These are phyloP conservation scores for Papilio dardanus DNA, from an alignment of 1,140 invertebrate species.

Conservation along the genomic window DNA sequence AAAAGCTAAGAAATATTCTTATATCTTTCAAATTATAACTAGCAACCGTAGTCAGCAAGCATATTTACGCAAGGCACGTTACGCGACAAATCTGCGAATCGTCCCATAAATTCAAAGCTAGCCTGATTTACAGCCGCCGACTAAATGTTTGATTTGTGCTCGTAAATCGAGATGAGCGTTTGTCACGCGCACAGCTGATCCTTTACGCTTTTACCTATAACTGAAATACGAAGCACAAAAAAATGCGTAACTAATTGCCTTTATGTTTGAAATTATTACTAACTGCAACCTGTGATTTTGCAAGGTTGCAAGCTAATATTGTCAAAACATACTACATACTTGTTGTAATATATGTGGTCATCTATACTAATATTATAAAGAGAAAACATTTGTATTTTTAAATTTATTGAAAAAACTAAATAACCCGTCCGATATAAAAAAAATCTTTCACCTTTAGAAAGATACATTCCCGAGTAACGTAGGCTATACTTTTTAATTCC, in stretches of 20 bases:
- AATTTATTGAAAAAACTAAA: no score
- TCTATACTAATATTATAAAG: no score
- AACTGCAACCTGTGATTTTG: background rate
- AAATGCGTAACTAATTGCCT: background rate
- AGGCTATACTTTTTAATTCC: no score
- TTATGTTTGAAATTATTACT: background rate
- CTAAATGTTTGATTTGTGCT: slow-evolving; percentile 81
- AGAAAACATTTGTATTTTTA: no score
- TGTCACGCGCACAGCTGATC: slow-evolving; percentile 67
- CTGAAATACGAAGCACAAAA: background rate
- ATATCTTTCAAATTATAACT: background rate
- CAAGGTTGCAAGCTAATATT: no score
- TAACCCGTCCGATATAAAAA: no score
- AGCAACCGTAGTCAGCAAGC: slow-evolving; percentile 13
- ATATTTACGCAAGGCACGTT: slow-evolving; percentile 51
- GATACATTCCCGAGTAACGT: no score
- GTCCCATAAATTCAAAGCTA: slow-evolving; percentile 67
- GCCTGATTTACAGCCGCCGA: slow-evolving; percentile 73
- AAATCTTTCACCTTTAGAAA: no score
- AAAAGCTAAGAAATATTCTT: background rate
- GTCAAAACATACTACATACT: no score
- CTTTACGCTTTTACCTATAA: slow-evolving; percentile 30
- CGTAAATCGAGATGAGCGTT: slow-evolving; percentile 80
- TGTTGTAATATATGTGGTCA: no score
- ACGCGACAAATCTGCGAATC: slow-evolving; percentile 57